Evolutionary conservation across 2,797 vertebrate species (phyloP).

Genomic region (Melanotaenia nigrans): DNA sequence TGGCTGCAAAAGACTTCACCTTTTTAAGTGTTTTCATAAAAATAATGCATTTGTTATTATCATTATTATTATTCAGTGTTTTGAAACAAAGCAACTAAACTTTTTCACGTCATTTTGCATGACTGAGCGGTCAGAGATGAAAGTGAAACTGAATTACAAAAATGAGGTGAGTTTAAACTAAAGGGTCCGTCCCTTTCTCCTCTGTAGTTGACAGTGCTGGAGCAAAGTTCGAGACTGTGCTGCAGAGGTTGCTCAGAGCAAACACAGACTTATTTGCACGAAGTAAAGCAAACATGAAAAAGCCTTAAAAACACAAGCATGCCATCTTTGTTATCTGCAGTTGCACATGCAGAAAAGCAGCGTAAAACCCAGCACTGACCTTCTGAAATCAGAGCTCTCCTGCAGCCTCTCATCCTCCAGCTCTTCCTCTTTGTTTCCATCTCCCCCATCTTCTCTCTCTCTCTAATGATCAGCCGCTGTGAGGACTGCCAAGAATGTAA

Average conservation of each 20-base stretch:
- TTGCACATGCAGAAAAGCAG: neutral
- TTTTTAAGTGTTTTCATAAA: no score
- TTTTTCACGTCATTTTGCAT: no score
- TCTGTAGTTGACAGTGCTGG: neutral
- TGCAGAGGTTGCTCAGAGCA: neutral
- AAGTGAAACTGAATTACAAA: no score
- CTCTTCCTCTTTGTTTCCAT: constrained; percentile 28
- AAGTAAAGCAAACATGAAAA: neutral
- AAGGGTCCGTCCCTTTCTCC: neutral
- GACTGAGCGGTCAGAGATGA: no score
- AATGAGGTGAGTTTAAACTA: no score
- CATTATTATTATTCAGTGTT: no score
- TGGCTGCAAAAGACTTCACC: no score
- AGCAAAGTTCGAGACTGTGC: neutral
- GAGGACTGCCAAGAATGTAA: constrained; percentile 65
- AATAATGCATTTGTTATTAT: no score
- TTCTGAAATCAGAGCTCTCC: constrained; percentile 41
- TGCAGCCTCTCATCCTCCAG: constrained; percentile 36
- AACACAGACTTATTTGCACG: neutral
- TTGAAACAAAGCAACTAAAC: no score
- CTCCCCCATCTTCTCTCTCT: constrained; percentile 25
- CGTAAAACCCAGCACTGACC: constrained; percentile 29
- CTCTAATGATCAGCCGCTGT: constrained; percentile 52
- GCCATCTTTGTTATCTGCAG: neutral
- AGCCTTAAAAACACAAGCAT: neutral